A percentile compares a stretch with the other conserved stretches of the same genome.
These are phyloP conservation scores for Drosophila orosa DNA, from an alignment of 1,140 invertebrate species.

Conservation along the genomic window DNA sequence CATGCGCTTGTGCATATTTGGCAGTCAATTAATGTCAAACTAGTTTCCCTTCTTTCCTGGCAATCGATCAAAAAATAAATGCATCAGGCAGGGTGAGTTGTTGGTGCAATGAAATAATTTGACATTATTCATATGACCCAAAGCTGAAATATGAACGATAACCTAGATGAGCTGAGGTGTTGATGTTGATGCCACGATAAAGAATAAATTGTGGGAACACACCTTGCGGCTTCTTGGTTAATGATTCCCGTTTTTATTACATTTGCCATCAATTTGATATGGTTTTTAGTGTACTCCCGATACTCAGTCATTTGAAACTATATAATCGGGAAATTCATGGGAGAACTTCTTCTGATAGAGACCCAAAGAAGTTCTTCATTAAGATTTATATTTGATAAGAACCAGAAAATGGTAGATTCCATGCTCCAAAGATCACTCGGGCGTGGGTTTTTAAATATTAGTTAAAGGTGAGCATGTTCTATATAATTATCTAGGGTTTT, in stretches of 20 bases:
- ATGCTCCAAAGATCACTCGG: neutral
- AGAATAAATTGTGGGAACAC: slow-evolving; percentile 55
- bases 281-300: slow-evolving; percentile 17
- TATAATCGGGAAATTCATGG: slow-evolving; percentile 61
- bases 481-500: neutral
- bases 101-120: slow-evolving; percentile 62
- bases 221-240: slow-evolving; percentile 41
- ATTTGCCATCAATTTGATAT: slow-evolving; percentile 63
- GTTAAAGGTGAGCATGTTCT: neutral
- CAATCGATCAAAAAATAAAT: slow-evolving; percentile 78
- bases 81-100: slow-evolving; percentile 22
- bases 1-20: slow-evolving; percentile 81
- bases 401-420: slow-evolving; percentile 9
- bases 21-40: slow-evolving; percentile 82
- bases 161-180: slow-evolving; percentile 50
- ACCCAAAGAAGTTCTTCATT: slow-evolving; percentile 18
- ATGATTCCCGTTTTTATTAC: slow-evolving; percentile 56
- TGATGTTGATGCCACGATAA: slow-evolving; percentile 59
- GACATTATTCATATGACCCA: slow-evolving; percentile 59
- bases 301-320: slow-evolving; percentile 42
- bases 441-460: neutral
- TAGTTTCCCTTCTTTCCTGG: slow-evolving; percentile 52
- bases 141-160: slow-evolving; percentile 71
- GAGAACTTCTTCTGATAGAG: slow-evolving; percentile 13
- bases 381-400: slow-evolving; percentile 38